Percentiles rank a stretch among this genome's conserved stretches.
Evolutionary conservation across 2,797 vertebrate genomes (phyloP).

Genomic region (Pelochelys cantorii): DNA sequence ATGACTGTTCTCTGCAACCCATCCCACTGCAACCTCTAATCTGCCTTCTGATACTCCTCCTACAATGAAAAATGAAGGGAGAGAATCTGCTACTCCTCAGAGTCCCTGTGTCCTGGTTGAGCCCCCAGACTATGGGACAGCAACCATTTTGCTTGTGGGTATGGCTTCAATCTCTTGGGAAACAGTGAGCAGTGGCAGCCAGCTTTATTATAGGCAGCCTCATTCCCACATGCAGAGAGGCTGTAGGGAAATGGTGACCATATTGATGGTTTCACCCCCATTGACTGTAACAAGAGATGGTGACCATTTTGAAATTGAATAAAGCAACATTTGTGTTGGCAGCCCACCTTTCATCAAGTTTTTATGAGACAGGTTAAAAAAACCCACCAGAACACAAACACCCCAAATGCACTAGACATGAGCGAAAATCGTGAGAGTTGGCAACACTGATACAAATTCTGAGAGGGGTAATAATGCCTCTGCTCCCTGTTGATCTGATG

Average conservation of each 20-base stretch:
- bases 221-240: not conserved
- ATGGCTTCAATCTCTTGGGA: not conserved
- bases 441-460: not conserved
- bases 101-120: not conserved
- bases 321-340: not conserved
- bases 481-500: not conserved
- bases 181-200: slow-evolving; percentile 19
- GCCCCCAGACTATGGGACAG: not conserved
- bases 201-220: not conserved
- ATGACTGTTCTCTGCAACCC: not conserved
- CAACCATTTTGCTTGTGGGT: not conserved
- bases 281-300: not conserved
- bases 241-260: not conserved
- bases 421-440: not conserved
- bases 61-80: not conserved
- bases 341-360: not conserved
- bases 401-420: not conserved
- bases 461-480: not conserved
- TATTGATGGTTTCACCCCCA: not conserved
- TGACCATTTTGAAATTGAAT: not conserved
- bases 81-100: too few species aligned
- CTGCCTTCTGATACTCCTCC: not conserved
- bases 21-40: not conserved
- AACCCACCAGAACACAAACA: not conserved
- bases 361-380: not conserved